These are phyloP conservation scores for Mus caroli DNA, from an alignment of 2,797 vertebrate species.

Conservation along the genomic window DNA sequence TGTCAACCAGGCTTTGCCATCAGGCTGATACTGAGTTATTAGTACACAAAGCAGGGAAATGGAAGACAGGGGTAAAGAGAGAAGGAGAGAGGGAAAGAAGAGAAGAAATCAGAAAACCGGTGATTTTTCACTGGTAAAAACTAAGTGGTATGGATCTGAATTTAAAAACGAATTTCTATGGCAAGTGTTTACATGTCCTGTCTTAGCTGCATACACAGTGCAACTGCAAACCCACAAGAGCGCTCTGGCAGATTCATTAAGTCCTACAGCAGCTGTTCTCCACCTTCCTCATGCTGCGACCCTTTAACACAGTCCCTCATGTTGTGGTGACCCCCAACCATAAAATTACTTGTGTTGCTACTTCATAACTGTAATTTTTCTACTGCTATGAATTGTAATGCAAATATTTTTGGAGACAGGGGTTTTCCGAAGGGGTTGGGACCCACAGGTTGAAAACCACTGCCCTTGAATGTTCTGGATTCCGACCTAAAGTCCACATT, in stretches of 20 bases:
- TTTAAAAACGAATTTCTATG: background rate
- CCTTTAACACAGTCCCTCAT: background rate
- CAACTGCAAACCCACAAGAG: accelerated
- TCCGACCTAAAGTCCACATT: background rate
- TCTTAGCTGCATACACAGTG: background rate
- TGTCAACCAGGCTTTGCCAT: background rate
- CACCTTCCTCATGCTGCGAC: background rate
- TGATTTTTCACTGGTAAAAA: background rate
- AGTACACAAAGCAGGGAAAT: background rate
- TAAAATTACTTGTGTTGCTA: background rate
- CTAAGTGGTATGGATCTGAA: background rate
- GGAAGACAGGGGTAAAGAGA: background rate
- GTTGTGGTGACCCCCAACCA: background rate
- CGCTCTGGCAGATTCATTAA: background rate
- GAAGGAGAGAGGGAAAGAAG: background rate
- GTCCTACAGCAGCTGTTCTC: background rate
- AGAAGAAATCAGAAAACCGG: background rate
- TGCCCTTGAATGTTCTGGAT: background rate
- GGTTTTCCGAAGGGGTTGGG: background rate
- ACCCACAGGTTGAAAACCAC: background rate
- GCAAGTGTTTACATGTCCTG: background rate
- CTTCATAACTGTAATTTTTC: background rate
- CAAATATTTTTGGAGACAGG: too few relatives aligned
- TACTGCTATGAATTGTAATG: background rate
- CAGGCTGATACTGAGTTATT: background rate